phyloP scores from a whole-genome alignment of 1,140 invertebrate genomes.

The Luehdorfia chinensis region DNA sequence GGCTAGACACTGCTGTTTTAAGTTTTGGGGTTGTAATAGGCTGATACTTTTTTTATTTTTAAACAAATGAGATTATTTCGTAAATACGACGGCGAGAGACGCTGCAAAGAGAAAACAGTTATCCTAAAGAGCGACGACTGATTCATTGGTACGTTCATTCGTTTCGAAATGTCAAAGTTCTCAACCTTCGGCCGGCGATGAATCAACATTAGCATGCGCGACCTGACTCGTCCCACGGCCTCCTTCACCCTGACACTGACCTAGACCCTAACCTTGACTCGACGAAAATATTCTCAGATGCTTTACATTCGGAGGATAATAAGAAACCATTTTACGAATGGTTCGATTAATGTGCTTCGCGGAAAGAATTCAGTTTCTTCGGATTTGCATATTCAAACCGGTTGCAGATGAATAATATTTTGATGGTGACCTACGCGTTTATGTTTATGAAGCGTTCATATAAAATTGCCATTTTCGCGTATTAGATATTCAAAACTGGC shows the following conservation, averaged over 20 bases:
- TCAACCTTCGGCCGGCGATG: conserved; percentile 46
- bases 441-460: conserved; percentile 1
- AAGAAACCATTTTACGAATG: conserved; percentile 5
- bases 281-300: conserved; percentile 32
- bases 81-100: no score
- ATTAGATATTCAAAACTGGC: conserved; percentile 7
- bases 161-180: conserved; percentile 56
- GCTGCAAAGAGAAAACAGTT: conserved; percentile 16
- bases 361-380: conserved; percentile 1
- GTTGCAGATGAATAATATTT: not conserved
- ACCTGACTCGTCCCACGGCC: conserved; percentile 53
- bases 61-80: no score
- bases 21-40: no score
- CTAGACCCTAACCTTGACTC: conserved; percentile 44
- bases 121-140: conserved; percentile 19
- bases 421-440: conserved; percentile 3
- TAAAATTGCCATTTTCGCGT: not conserved
- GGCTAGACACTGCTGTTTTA: no score
- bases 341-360: not conserved
- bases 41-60: no score
- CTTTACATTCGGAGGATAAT: conserved; percentile 16
- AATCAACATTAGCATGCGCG: conserved; percentile 49
- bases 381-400: conserved; percentile 7
- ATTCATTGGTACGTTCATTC: conserved; percentile 22
- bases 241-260: conserved; percentile 50